These are phyloP conservation scores for Porites australiensis DNA, from an alignment of 64 coral and sea anemone genomes.

Conservation along the genomic window DNA sequence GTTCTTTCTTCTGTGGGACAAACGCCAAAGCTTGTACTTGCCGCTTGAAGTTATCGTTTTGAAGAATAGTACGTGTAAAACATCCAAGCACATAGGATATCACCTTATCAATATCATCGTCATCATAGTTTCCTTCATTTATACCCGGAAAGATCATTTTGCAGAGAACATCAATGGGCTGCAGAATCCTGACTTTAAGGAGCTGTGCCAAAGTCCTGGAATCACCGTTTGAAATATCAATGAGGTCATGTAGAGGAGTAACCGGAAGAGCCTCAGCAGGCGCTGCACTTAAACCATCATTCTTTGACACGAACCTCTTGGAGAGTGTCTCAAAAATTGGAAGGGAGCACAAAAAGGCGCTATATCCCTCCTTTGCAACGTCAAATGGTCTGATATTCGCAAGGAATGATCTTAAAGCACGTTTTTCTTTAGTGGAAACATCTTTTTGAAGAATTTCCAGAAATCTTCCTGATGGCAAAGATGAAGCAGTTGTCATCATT, in stretches of 20 bases:
- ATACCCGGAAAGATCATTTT: slow-evolving; percentile 40
- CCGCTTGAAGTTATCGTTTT: slow-evolving; percentile 12
- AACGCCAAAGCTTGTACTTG: neutral
- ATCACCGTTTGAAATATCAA: slow-evolving; percentile 33
- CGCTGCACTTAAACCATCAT: slow-evolving; percentile 36
- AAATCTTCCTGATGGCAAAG: neutral
- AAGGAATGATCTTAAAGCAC: slow-evolving; percentile 32
- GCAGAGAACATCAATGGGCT: slow-evolving; percentile 26
- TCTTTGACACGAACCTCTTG: slow-evolving; percentile 52
- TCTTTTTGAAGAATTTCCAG: neutral
- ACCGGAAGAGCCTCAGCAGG: slow-evolving; percentile 48
- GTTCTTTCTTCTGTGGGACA: neutral
- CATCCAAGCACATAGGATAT: slow-evolving; percentile 58
- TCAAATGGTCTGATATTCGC: neutral
- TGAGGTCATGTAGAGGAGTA: neutral
- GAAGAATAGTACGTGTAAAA: slow-evolving; percentile 8
- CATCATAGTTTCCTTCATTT: neutral
- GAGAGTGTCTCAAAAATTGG: slow-evolving; percentile 61
- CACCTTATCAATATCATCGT: slow-evolving; percentile 39
- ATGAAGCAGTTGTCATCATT: neutral
- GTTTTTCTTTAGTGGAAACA: slow-evolving; percentile 34
- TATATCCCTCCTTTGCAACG: neutral
- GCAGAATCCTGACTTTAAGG: slow-evolving; percentile 39
- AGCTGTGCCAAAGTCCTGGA: slow-evolving; percentile 24
- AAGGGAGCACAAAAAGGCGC: slow-evolving; percentile 26